Evolutionary conservation across 2,113 vertebrate species (phyloP).

Genomic region (Thunnus thynnus): DNA sequence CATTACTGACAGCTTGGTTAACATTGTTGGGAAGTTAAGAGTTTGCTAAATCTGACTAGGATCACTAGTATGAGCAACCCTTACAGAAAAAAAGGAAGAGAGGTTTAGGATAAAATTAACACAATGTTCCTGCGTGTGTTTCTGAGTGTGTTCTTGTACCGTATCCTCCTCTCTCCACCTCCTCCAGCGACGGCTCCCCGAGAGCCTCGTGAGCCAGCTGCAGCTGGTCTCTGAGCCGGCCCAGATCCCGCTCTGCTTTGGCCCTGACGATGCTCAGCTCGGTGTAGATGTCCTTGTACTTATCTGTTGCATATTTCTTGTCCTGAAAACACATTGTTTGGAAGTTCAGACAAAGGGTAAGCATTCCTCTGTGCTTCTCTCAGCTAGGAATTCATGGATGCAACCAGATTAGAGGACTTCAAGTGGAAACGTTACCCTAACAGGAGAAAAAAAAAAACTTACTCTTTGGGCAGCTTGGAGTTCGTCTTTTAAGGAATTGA

Average conservation of each 20-base stretch:
- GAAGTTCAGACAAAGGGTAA: slow-evolving; percentile 15
- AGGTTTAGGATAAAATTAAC: not conserved
- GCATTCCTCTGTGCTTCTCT: not conserved
- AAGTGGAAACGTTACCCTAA: not conserved
- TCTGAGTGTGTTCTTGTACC: slow-evolving; percentile 65
- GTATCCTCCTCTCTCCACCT: slow-evolving; percentile 84
- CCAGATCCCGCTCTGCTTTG: slow-evolving; percentile 87
- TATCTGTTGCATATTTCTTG: slow-evolving; percentile 89
- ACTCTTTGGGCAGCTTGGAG: slow-evolving; percentile 88
- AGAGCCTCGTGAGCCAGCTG: slow-evolving; percentile 88
- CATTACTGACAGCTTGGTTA: no score
- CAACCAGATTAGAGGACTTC: not conserved
- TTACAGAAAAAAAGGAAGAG: no score
- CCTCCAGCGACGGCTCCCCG: slow-evolving; percentile 83
- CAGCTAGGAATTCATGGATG: not conserved
- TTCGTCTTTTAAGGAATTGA: slow-evolving; percentile 89
- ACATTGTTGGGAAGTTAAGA: no score
- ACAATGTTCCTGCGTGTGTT: not conserved
- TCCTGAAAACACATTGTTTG: slow-evolving; percentile 76
- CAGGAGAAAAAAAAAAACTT: not conserved
- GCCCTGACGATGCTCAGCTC: slow-evolving; percentile 89
- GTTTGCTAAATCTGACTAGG: not conserved
- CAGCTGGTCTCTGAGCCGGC: slow-evolving; percentile 86
- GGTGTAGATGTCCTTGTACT: slow-evolving; percentile 90
- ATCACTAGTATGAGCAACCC: not conserved